Evolutionary conservation across 2,113 vertebrate species (phyloP).

Genomic region (Vulpes ferrilata): DNA sequence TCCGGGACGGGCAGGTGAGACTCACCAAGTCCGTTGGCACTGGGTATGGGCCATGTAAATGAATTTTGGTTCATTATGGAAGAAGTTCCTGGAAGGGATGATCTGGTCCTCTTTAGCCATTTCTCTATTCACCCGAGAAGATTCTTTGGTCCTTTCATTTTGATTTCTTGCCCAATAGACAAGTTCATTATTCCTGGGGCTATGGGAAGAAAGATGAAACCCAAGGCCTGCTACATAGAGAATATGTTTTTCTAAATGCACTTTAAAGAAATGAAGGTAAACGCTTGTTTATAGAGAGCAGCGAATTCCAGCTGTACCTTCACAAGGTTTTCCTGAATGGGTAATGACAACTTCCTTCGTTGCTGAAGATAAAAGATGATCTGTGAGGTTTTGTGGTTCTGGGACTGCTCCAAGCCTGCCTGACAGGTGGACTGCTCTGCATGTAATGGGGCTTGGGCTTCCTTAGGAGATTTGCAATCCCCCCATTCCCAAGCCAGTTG

Average conservation of each 20-base stretch:
- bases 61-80: conserved; percentile 54
- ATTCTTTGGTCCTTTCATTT: conserved; percentile 19
- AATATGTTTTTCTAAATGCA: conserved; percentile 5
- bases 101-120: background rate
- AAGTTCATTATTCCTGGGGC: background rate
- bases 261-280: conserved; percentile 10
- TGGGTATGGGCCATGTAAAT: conserved; percentile 62
- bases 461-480: background rate
- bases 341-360: background rate
- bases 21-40: conserved; percentile 20
- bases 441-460: background rate
- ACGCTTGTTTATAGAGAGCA: background rate
- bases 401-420: background rate
- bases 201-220: background rate
- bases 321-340: background rate
- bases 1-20: conserved; percentile 81
- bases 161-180: background rate
- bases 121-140: background rate
- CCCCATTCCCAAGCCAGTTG: background rate
- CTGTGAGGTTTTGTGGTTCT: background rate
- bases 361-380: background rate
- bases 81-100: background rate
- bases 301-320: background rate
- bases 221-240: background rate
- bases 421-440: background rate